Conservation (phyloP, 2,888 invertebrate species). For the Disparrhopalites patrizii region DNA sequence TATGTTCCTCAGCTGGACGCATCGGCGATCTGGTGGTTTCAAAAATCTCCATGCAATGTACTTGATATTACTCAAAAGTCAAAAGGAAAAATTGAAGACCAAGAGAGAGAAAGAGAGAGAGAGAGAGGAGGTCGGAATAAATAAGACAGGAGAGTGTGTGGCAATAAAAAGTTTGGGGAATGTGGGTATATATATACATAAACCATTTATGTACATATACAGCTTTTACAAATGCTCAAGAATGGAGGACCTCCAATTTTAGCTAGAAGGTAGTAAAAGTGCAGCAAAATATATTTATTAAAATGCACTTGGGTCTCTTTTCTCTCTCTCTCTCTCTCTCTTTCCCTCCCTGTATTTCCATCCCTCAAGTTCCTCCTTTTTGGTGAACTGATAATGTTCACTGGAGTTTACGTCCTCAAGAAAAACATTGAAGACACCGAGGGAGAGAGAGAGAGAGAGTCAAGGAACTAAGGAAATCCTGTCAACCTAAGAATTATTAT, state of each 20-base stretch:
- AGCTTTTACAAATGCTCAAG: too few relatives aligned
- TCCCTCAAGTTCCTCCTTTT: too few relatives aligned
- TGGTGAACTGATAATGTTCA: not conserved
- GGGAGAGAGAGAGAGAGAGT: not conserved
- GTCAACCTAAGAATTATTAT: constrained; percentile 4
- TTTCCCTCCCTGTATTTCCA: not conserved
- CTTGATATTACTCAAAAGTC: not conserved
- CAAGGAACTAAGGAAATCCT: constrained; percentile 9
- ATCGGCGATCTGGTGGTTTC: constrained; percentile 10
- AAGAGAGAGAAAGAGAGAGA: not conserved
- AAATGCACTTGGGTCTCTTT: not conserved
- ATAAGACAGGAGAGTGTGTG: constrained; percentile 2
- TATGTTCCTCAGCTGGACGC: constrained; percentile 22
- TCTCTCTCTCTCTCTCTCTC: not conserved
- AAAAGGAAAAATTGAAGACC: too few relatives aligned
- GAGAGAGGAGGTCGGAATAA: not conserved
- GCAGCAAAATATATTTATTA: constrained; percentile 3
- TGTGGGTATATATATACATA: not conserved
- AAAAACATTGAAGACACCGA: not conserved
- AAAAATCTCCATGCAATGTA: constrained; percentile 2
- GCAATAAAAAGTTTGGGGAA: constrained; percentile 6
- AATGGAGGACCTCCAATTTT: constrained; percentile 7
- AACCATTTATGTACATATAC: not conserved
- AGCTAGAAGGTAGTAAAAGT: not conserved
- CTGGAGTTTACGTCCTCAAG: not conserved